Conservation (phyloP, 2,113 vertebrate genomes). For the Archilochus colubris region DNA sequence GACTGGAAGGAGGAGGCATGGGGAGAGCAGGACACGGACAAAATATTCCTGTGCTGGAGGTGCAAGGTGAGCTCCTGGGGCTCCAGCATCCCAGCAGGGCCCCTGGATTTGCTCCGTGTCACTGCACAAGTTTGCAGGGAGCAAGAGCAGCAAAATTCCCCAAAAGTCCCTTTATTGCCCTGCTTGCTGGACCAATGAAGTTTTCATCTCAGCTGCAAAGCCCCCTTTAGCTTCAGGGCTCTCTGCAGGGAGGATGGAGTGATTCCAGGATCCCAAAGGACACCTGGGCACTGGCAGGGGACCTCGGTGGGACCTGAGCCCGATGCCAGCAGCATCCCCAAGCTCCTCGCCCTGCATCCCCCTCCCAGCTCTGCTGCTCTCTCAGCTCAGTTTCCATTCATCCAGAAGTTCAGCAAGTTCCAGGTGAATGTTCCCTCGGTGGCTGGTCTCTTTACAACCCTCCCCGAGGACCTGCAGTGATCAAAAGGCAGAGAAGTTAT, state of each 20-base stretch:
- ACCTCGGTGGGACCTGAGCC: not conserved
- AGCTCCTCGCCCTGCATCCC: not conserved
- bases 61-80: fast-evolving
- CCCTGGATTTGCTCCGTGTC: not conserved
- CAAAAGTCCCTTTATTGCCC: not conserved
- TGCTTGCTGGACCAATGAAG: not conserved
- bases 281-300: fast-evolving
- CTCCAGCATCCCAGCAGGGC: not conserved
- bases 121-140: fast-evolving
- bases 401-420: not conserved
- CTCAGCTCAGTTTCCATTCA: not conserved
- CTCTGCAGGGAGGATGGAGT: fast-evolving
- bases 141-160: not conserved
- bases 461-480: not conserved
- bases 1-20: not conserved
- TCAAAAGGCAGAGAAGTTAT: not conserved
- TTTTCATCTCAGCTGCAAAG: not conserved
- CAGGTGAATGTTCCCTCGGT: not conserved
- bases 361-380: not conserved
- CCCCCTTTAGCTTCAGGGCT: not conserved
- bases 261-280: not conserved
- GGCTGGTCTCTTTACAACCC: not conserved
- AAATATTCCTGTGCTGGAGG: not conserved
- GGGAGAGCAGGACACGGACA: not conserved
- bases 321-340: not conserved